Conservation (phyloP, 1,140 invertebrate species). For the Aleiodes sp. region DNA sequence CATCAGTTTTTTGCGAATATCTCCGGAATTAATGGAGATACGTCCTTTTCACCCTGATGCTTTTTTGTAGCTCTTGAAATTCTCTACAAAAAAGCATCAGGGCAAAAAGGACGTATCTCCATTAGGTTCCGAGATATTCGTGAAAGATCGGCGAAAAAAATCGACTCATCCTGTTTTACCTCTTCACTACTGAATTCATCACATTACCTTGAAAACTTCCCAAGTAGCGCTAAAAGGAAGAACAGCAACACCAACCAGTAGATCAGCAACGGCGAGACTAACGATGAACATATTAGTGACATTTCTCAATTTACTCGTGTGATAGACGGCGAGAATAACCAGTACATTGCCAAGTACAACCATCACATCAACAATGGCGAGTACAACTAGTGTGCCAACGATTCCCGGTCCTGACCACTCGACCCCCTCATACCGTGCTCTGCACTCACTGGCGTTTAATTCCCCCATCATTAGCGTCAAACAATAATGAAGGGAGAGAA, state of each 20-base stretch:
- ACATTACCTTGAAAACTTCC: constrained; percentile 88
- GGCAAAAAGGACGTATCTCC: too few relatives aligned
- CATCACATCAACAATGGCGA: constrained; percentile 85
- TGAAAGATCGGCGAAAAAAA: too few relatives aligned
- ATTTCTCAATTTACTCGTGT: constrained; percentile 85
- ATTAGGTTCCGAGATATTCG: too few relatives aligned
- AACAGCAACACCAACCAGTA: constrained; percentile 90
- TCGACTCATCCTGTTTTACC: too few relatives aligned
- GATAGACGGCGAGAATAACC: constrained; percentile 91
- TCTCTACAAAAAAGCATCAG: too few relatives aligned
- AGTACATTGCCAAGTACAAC: constrained; percentile 90
- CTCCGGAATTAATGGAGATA: too few relatives aligned
- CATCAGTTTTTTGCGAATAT: too few relatives aligned
- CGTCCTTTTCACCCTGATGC: too few relatives aligned
- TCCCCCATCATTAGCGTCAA: constrained; percentile 55
- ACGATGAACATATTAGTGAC: constrained; percentile 97
- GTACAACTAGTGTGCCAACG: constrained; percentile 77
- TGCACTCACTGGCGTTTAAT: constrained; percentile 80
- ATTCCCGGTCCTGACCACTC: constrained; percentile 80
- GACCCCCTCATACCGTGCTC: constrained; percentile 77
- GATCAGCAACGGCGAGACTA: constrained; percentile 90
- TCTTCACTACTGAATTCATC: too few relatives aligned
- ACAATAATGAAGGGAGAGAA: constrained; percentile 27
- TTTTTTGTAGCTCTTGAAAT: too few relatives aligned
- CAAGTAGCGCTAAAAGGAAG: constrained; percentile 89